phyloP scores from a whole-genome alignment of 2,888 invertebrate genomes.

The Cryptocheilus praepositus region DNA sequence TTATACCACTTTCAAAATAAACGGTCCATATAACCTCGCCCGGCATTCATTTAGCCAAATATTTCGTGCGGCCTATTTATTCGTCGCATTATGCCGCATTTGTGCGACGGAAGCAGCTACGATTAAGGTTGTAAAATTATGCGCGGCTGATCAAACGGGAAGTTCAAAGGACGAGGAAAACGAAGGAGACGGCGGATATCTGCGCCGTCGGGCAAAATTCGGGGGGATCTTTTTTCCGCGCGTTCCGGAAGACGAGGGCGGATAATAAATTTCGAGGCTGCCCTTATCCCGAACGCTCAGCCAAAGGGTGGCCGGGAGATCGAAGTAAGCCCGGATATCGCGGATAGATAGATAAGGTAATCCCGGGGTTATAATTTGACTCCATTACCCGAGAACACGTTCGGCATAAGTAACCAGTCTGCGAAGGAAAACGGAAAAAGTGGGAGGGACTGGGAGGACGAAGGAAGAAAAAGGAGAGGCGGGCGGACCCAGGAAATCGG shows the following conservation, averaged over 20 bases:
- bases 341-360: constrained; percentile 53
- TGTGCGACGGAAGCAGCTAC: no score
- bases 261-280: constrained; percentile 30
- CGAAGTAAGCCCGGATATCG: constrained; percentile 30
- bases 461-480: not conserved
- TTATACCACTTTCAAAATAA: no score
- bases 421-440: not conserved
- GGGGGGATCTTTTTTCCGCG: not conserved
- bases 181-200: no score
- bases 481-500: constrained; percentile 15
- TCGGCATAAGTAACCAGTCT: constrained; percentile 47
- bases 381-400: constrained; percentile 47
- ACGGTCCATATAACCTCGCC: no score
- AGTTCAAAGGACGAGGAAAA: no score
- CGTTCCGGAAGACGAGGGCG: constrained; percentile 3
- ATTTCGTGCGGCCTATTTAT: no score
- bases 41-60: no score
- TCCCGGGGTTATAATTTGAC: constrained; percentile 56
- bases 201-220: not conserved
- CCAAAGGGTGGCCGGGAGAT: constrained; percentile 18
- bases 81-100: no score
- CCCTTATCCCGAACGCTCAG: constrained; percentile 7
- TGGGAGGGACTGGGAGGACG: not conserved
- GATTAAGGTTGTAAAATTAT: no score
- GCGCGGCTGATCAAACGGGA: no score